Base-by-base conservation (phyloP, 2,888 invertebrate species). In the Auanema sp. region DNA sequence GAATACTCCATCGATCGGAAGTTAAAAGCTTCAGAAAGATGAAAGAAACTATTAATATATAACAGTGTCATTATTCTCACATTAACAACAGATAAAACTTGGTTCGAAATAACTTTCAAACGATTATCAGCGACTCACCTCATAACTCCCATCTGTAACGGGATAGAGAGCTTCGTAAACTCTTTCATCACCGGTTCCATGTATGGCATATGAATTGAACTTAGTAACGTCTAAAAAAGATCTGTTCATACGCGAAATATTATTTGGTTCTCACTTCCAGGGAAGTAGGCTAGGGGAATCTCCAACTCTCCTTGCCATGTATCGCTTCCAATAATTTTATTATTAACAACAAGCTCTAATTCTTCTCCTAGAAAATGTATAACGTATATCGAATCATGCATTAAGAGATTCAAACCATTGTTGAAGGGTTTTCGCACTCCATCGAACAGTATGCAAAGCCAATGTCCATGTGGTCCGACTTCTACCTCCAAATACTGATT, bases 171-270 rank as follows among this genome's bases (percentile, higher is more conserved):
- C 81, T 71, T 86, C 85, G 73, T 87, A 87, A 25, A 78, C 75
- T 11, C 87, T 76, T 5, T 81, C 76, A 1, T 76, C 77, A 1
- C 80, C 86, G 11, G 80, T 78, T 1, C 87, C 87, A 68, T 87
- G 87, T 44, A 87, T 87, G 49, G 87, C 86, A 73, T 86, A 88
- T 4, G 87, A 87, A 74, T 88, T 88, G 77, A 88, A 86, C 65
- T 84, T 85, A 42, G 83, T 79, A 5, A 87, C 84, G 50, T 68
- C 81, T 80, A 68, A 25, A 66, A 65, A 18, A 14, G 21, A 33
- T 14, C 21, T 42, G 24, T 42, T 24, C 11, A 10, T 21, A 43
- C n/a, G 43, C 24, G 14, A 8, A 18, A 42, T n/a, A 56, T 18
- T 47, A 40, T 25, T 10, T 16, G 18, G 54, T 62, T 62, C 68